Evolutionary conservation across 2,797 vertebrate genomes (phyloP), one percentile per base, ranked within the genome.

Genomic region (Streptopelia turtur): DNA sequence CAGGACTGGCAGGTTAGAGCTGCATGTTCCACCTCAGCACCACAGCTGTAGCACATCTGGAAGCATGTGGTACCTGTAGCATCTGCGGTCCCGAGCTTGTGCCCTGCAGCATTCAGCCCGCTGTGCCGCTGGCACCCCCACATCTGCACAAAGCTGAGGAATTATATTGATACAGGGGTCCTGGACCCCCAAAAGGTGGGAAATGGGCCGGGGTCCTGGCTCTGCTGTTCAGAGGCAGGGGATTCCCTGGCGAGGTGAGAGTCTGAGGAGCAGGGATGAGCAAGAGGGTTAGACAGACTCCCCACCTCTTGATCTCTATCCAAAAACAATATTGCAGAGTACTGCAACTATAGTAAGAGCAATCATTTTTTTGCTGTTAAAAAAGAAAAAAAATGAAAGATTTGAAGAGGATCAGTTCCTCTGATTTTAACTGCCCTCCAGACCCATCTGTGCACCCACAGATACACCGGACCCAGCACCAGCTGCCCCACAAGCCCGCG

Each of bases 21-120:
- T 1, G 1, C 75, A 12, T 9, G 49, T 78, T 84, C 47, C 55
- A 39, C 30, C 47, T 77, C 2, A 4, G 68, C 43, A 61, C n/a
- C 77, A 78, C 69, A 92, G 37, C 86, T 60, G 23, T 30, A 78
- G 18, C 49, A 66, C 61, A 74, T 4, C 60, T 56, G 86, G 60
- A 74, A 74, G 39, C 69, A 78, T 0, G 0, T 1, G 2, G 61
- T 45, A 63, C 49, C 60, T 65, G 47, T 27, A 74, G 57, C 6
- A 0, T 12, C 31, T 52, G n/a, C 1, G 3, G 61, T 39, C 28
- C 50, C 70, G 71, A 56, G 57, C 53, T 57, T 0, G 0, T 52
- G 70, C 65, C 61, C 52, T 79, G 79, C 66, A 13, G 63, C 70
- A 37, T 27, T 64, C 60, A 35, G 39, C 24, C 22, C 1, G 3